Evolutionary conservation across 1,140 invertebrate species (phyloP).

Genomic region (Euborellia annulipes): DNA sequence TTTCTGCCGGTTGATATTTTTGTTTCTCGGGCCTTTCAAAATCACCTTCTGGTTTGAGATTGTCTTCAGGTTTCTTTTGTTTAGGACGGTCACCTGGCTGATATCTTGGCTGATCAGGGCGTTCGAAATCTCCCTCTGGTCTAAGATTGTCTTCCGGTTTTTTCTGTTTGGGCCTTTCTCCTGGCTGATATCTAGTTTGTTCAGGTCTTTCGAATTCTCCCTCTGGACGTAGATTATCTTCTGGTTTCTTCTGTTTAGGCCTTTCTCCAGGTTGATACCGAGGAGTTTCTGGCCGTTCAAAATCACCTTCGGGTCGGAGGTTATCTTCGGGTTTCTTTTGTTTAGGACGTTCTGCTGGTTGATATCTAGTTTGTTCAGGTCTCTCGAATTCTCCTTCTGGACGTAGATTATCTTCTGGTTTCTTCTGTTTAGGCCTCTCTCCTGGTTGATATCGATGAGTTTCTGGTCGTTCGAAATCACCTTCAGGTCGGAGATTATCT

Average conservation of each 20-base stretch:
- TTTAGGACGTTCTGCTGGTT: slow-evolving; percentile 31
- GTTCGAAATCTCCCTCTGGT: slow-evolving; percentile 31
- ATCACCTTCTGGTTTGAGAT: slow-evolving; percentile 38
- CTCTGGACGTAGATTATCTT: slow-evolving; percentile 30
- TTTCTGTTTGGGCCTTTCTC: slow-evolving; percentile 22
- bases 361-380: slow-evolving; percentile 24
- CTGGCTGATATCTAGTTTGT: slow-evolving; percentile 14
- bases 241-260: slow-evolving; percentile 21
- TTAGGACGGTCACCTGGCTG: slow-evolving; percentile 31
- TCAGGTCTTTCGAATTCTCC: slow-evolving; percentile 26
- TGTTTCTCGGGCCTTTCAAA: slow-evolving; percentile 27
- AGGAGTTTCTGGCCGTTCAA: slow-evolving; percentile 20
- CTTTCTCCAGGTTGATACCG: slow-evolving; percentile 19
- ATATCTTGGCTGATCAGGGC: slow-evolving; percentile 13
- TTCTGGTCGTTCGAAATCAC: slow-evolving; percentile 37
- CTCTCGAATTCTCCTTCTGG: slow-evolving; percentile 40
- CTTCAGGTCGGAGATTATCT: slow-evolving; percentile 32
- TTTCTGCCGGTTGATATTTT: slow-evolving; percentile 11
- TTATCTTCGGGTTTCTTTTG: slow-evolving; percentile 39
- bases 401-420: slow-evolving; percentile 39
- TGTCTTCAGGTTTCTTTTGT: slow-evolving; percentile 36
- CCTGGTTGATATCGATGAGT: slow-evolving; percentile 36
- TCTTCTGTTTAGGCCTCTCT: slow-evolving; percentile 32
- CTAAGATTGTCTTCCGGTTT: slow-evolving; percentile 30
- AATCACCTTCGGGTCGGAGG: slow-evolving; percentile 33